phyloP scores from a whole-genome alignment of 1,140 invertebrate genomes.

The Thrips palmi region DNA sequence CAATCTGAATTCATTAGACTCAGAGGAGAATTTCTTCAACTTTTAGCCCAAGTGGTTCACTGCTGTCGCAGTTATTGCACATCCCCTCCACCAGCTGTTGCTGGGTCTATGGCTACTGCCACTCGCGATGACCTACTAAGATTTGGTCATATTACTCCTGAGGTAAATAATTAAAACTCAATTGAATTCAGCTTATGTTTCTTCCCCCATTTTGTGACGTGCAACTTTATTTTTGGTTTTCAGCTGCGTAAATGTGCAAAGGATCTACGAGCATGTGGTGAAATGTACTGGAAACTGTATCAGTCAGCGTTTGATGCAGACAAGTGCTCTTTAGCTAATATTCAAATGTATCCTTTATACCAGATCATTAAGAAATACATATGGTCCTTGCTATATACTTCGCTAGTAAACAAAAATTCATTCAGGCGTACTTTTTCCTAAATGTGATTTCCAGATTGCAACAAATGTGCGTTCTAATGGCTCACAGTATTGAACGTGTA shows the following conservation, averaged over 20 bases:
- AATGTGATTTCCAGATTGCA: slow-evolving; percentile 34
- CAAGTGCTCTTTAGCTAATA: slow-evolving; percentile 58
- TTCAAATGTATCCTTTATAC: slow-evolving; percentile 40
- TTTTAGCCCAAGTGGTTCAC: slow-evolving; percentile 51
- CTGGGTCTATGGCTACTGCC: slow-evolving; percentile 53
- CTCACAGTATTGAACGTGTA: slow-evolving; percentile 54
- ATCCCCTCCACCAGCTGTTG: slow-evolving; percentile 82
- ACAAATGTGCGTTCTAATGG: slow-evolving; percentile 54
- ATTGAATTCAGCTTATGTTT: neutral
- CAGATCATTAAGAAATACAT: neutral
- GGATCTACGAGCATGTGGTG: slow-evolving; percentile 53
- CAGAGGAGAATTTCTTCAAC: slow-evolving; percentile 57
- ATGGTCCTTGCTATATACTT: neutral
- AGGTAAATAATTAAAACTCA: slow-evolving; percentile 26
- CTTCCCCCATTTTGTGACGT: neutral
- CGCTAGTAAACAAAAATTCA: neutral
- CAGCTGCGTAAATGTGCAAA: slow-evolving; percentile 56
- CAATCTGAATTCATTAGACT: slow-evolving; percentile 59
- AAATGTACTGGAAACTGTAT: slow-evolving; percentile 65
- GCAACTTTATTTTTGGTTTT: slow-evolving; percentile 12
- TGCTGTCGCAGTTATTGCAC: slow-evolving; percentile 69
- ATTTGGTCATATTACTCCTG: slow-evolving; percentile 64
- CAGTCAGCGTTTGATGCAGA: slow-evolving; percentile 89
- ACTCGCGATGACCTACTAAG: slow-evolving; percentile 65
- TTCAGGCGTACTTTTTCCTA: neutral